Percentiles rank a stretch among this genome's conserved stretches.
Conservation (phyloP, 2,113 vertebrate species). For the Fulmarus glacialis region DNA sequence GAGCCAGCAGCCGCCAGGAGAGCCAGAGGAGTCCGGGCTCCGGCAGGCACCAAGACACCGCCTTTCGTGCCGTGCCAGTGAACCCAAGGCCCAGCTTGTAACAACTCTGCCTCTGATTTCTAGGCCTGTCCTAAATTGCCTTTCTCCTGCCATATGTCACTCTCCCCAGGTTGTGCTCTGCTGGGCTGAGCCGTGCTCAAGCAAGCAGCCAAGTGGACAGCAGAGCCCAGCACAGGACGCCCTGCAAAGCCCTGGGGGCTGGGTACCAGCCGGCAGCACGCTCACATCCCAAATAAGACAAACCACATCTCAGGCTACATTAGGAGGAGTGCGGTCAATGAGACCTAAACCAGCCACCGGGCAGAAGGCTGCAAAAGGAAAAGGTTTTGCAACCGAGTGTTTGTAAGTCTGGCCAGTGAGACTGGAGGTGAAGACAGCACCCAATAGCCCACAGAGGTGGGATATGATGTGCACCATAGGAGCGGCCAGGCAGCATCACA, state of each 20-base stretch:
- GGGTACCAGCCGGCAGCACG: background rate
- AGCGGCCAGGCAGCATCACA: background rate
- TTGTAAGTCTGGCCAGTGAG: background rate
- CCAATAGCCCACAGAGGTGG: background rate
- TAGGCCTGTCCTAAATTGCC: background rate
- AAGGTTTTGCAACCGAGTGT: background rate
- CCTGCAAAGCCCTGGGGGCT: background rate
- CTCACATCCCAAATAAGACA: rapidly evolving
- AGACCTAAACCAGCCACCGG: rapidly evolving
- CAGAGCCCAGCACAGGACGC: background rate
- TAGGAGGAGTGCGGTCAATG: rapidly evolving
- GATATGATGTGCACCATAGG: rapidly evolving
- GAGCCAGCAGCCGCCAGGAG: background rate
- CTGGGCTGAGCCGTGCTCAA: background rate
- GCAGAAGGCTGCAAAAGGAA: background rate
- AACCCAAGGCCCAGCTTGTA: background rate
- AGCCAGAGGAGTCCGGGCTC: background rate
- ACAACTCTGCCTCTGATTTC: conserved; percentile 21
- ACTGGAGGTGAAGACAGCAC: background rate
- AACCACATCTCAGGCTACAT: rapidly evolving
- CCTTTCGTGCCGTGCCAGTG: background rate
- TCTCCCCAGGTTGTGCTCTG: background rate
- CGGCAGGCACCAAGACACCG: background rate
- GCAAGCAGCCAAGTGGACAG: background rate
- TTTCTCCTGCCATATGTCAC: conserved; percentile 13